Evolutionary conservation across 2,797 vertebrate genomes (phyloP).

Genomic region (Pangasius krempfi): DNA sequence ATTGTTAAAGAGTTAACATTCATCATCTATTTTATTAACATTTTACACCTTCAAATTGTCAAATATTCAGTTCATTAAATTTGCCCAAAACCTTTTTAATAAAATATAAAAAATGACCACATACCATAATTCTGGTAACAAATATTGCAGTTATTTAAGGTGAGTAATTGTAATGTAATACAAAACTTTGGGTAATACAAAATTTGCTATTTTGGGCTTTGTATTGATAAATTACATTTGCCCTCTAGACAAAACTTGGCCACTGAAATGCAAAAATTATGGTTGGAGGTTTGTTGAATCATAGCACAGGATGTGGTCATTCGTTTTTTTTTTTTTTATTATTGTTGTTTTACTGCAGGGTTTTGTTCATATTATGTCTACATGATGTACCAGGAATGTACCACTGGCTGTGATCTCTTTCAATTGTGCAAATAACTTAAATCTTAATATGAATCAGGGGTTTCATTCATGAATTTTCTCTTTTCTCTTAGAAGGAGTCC

Average conservation of each 20-base stretch:
- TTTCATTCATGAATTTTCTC: not conserved
- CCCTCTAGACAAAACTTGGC: slow-evolving; percentile 34
- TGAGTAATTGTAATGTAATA: not conserved
- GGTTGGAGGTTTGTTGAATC: slow-evolving; percentile 33
- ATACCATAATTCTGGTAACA: not conserved
- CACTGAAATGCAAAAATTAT: slow-evolving; percentile 41
- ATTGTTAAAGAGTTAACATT: not conserved
- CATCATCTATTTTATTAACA: not conserved
- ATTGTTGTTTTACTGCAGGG: slow-evolving; percentile 10
- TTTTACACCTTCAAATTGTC: not conserved
- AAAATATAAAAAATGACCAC: not conserved
- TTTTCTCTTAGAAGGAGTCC: not conserved
- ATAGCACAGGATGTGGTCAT: slow-evolving; percentile 45
- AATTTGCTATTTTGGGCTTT: slow-evolving; percentile 8
- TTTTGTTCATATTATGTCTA: slow-evolving; percentile 6
- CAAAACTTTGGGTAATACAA: not conserved
- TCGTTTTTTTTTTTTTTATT: not conserved
- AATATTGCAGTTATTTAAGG: not conserved
- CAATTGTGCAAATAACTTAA: not conserved
- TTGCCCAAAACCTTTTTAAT: no score
- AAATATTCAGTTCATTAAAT: not conserved
- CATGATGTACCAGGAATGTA: not conserved
- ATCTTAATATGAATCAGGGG: not conserved
- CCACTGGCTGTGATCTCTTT: not conserved
- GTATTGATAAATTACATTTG: slow-evolving; percentile 21